A percentile compares a stretch with the other conserved stretches of the same genome.
Evolutionary conservation across 1,140 invertebrate genomes (phyloP).

Genomic region (Steinernema feltiae): DNA sequence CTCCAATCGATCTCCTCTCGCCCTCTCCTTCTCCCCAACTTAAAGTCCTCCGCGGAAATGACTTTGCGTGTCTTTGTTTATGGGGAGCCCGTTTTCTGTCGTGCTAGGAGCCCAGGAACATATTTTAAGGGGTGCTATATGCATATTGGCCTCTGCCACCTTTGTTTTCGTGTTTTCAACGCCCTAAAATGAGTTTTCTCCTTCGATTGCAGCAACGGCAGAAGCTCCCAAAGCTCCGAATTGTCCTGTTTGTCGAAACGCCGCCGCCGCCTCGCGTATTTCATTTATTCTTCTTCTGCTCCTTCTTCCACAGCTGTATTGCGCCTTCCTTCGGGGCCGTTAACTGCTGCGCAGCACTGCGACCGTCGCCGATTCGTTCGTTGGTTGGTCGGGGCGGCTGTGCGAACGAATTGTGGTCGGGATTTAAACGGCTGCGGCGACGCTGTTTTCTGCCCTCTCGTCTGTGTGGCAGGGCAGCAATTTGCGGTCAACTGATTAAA

Average conservation of each 20-base stretch:
- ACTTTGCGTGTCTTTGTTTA: conserved; percentile 10
- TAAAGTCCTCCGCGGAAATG: conserved; percentile 3
- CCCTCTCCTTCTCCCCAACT: background rate
- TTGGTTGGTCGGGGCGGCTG: too few relatives aligned
- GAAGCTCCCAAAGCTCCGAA: too few relatives aligned
- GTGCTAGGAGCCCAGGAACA: too few relatives aligned
- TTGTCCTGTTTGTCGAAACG: background rate
- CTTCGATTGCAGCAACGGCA: background rate
- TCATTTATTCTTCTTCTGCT: background rate
- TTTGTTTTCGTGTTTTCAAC: background rate
- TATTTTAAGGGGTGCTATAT: too few relatives aligned
- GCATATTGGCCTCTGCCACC: background rate
- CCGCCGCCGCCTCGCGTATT: background rate
- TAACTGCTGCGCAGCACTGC: background rate
- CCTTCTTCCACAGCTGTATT: background rate
- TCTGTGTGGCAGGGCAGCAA: too few relatives aligned
- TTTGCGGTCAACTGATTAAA: too few relatives aligned
- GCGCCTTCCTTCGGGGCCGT: background rate
- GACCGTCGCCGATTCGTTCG: too few relatives aligned
- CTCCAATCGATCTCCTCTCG: background rate
- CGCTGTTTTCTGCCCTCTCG: too few relatives aligned
- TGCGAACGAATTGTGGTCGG: too few relatives aligned
- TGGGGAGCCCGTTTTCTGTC: too few relatives aligned
- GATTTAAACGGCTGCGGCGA: too few relatives aligned
- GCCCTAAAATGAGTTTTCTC: conserved; percentile 5